phyloP scores from a whole-genome alignment of 1,140 invertebrate genomes.

The Drosophila pruinosa region DNA sequence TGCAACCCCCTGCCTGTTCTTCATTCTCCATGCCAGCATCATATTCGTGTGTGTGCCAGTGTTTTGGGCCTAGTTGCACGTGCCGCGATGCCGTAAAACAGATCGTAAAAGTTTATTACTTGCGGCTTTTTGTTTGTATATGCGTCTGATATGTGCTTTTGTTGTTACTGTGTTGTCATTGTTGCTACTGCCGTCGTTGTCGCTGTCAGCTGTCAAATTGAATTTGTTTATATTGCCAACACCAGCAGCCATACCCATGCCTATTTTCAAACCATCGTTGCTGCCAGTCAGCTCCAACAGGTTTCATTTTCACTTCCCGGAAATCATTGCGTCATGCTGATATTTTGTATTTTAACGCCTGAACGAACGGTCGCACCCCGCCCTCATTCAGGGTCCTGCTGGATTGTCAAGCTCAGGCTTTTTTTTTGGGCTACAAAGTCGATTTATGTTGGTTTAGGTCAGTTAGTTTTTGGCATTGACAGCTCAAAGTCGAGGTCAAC shows the following conservation, averaged over 20 bases:
- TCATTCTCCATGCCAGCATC: background rate
- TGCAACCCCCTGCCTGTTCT: conserved; percentile 53
- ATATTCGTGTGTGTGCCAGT: conserved; percentile 5
- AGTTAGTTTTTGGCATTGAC: conserved; percentile 81
- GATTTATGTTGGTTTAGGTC: conserved; percentile 82
- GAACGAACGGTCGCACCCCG: background rate
- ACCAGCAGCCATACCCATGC: conserved; percentile 17
- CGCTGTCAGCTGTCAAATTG: conserved; percentile 82
- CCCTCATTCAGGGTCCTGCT: conserved; percentile 2
- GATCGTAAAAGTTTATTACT: conserved; percentile 83
- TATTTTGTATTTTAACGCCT: conserved; percentile 81
- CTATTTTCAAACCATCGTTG: conserved; percentile 1
- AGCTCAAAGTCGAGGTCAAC: conserved; percentile 82
- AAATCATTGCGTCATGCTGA: conserved; percentile 83
- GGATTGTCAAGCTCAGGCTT: conserved; percentile 62
- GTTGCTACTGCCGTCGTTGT: conserved; percentile 45
- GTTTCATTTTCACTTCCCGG: conserved; percentile 79
- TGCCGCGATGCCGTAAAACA: conserved; percentile 76
- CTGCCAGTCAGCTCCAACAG: conserved; percentile 56
- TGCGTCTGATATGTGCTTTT: conserved; percentile 36
- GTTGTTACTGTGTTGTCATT: conserved; percentile 26
- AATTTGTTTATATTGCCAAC: conserved; percentile 82
- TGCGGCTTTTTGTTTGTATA: conserved; percentile 60
- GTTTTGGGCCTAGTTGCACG: conserved; percentile 73
- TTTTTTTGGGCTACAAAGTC: conserved; percentile 75